phyloP scores from a whole-genome alignment of 1,140 invertebrate species.

The Lepidurus couesii region DNA sequence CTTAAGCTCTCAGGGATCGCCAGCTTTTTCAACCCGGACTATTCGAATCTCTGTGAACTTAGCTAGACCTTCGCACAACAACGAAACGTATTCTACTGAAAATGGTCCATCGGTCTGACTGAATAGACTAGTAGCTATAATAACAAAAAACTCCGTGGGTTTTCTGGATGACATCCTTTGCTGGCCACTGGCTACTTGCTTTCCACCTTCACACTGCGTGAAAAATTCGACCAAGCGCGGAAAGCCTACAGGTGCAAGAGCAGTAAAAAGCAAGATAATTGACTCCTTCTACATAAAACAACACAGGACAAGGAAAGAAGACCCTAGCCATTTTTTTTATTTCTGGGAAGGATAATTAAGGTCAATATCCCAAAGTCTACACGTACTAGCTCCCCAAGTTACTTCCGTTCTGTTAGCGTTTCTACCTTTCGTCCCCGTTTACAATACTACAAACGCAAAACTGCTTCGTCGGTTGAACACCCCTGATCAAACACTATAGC shows the following conservation, averaged over 20 bases:
- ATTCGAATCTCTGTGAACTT: too few species aligned
- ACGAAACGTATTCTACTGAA: conserved; percentile 14
- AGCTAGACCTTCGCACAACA: background rate
- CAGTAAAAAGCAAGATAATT: background rate
- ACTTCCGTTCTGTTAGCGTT: too few species aligned
- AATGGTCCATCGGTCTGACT: background rate
- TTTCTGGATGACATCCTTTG: background rate
- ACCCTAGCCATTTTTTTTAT: background rate
- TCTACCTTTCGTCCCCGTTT: too few species aligned
- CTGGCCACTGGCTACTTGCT: background rate
- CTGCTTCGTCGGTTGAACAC: too few species aligned
- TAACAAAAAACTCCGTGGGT: background rate
- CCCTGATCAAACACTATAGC: too few species aligned
- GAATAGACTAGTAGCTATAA: background rate
- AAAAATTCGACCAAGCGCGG: background rate
- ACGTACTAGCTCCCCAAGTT: too few species aligned
- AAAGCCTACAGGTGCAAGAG: background rate
- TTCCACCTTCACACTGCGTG: background rate
- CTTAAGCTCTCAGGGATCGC: background rate
- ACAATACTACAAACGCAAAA: too few species aligned
- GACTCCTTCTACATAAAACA: background rate
- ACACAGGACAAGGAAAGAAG: background rate
- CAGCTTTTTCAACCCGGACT: background rate
- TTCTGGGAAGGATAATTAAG: background rate
- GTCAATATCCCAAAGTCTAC: background rate